These are phyloP conservation scores for Zoanthus sociatus DNA, from an alignment of 92 coral and sea anemone genomes.

Conservation along the genomic window DNA sequence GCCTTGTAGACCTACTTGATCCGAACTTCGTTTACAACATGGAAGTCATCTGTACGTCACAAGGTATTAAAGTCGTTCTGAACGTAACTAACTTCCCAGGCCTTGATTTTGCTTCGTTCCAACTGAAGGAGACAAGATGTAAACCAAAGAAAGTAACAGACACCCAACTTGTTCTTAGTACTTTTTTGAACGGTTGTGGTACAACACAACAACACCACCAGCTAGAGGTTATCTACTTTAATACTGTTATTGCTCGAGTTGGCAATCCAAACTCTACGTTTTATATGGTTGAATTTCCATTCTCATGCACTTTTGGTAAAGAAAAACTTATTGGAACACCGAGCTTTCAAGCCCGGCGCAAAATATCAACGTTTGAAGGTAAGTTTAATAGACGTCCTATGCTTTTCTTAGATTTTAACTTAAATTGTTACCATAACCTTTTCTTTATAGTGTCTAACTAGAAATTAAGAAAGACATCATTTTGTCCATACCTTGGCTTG, in stretches of 20 bases:
- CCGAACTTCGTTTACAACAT: slow-evolving; percentile 71
- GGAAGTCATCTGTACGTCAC: slow-evolving; percentile 79
- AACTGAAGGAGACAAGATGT: slow-evolving; percentile 65
- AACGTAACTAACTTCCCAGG: slow-evolving; percentile 60
- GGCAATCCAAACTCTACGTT: slow-evolving; percentile 54
- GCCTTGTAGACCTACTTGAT: slow-evolving; percentile 22
- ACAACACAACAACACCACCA: slow-evolving; percentile 63
- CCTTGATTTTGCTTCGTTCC: slow-evolving; percentile 71
- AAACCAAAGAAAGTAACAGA: slow-evolving; percentile 45
- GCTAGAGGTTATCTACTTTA: slow-evolving; percentile 69
- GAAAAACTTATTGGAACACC: slow-evolving; percentile 78
- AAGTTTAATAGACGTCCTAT: neutral
- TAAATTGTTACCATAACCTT: too few relatives aligned
- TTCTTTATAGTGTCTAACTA: too few relatives aligned
- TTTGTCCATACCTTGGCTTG: too few relatives aligned
- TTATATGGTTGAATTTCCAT: slow-evolving; percentile 81
- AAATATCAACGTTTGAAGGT: slow-evolving; percentile 81
- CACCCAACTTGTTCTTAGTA: slow-evolving; percentile 65
- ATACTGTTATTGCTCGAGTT: slow-evolving; percentile 69
- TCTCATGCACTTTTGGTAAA: slow-evolving; percentile 76
- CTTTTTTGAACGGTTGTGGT: slow-evolving; percentile 80
- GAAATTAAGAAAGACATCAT: too few relatives aligned
- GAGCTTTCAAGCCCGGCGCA: slow-evolving; percentile 83
- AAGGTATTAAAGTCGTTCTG: slow-evolving; percentile 72
- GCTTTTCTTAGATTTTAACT: neutral